Base-by-base conservation (phyloP, 2,888 invertebrate genomes). In the Netelia melanura region DNA sequence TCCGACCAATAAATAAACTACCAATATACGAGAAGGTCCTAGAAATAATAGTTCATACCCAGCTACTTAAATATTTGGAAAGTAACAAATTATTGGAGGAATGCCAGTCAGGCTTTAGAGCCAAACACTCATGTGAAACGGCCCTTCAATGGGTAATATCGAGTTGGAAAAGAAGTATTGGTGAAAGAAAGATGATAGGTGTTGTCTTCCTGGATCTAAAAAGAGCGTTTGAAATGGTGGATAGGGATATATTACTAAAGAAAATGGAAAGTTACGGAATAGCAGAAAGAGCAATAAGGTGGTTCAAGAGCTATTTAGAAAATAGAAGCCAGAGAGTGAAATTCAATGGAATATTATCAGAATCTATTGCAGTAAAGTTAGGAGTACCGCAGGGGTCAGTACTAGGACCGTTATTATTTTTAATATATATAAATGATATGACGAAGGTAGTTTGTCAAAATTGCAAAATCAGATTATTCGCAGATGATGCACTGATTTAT, bases 371-470 rank as follows among this genome's bases (percentile, higher is more conserved):
- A 9, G 62, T 81, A 2, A 44, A 71, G 10, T 64, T 61, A n/a
- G 87, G 87, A 14, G 87, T 88, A 6, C 87, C 87, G 3, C 87
- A 88, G 48, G 87, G 86, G 5, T 86, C 86, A 3, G 81, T 86
- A n/a, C 68, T 88, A 10, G 87, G 86, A 8, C 87, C 88, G 6
- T 17, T 88, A 21, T 43, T 87, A 6, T 88, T 87, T 67, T 23
- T 85, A 44, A 25, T 87, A 17, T 87, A 81, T 54, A 58, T 88
- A 23, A 86, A 86, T 83, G 86, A 52, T 0, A 44, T 80, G 5
- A 21, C 3, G n/a, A n/a, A n/a, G n/a, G n/a, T n/a, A 8, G 6
- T 74, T 10, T 9, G 30, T 9, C 11, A 17, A 2, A n/a, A 54
- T 54, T 54, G 54, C n/a, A 5, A 54, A 54, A 54, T 54, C 1